Base-by-base conservation (phyloP, 2,888 invertebrate species). In the Mycalesis mineus region DNA sequence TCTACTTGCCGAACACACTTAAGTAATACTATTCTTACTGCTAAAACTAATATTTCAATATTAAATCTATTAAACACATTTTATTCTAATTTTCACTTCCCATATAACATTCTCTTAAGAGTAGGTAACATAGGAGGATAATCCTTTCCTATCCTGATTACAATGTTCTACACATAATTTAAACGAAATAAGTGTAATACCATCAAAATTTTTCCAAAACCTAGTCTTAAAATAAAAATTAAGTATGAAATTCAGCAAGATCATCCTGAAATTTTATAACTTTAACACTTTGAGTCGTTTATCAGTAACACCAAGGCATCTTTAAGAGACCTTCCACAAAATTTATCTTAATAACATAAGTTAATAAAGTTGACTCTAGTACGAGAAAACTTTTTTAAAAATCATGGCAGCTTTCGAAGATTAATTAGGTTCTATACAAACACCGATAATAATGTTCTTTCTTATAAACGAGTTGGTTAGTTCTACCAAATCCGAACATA, bases 361-460 rank as follows among this genome's bases (percentile, higher is more conserved):
- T 72, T 79, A 79, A 78, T 78, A 78, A 68, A 80, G 73, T 71
- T 65, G 70, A 77, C 71, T 80, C 76, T 70, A 65, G 67, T 70
- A 75, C n/a, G 44, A 33, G 22, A 47, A 78, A 77, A 84, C 78
- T 84, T 86, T 86, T 80, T 72, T 70, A 73, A 80, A 73, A 83
- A 81, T 86, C 84, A 85, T 73, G 72, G 68, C 66, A 65, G 68
- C 67, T 57, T 70, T 67, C 62, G 63, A 77, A 80, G 80, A 84
- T 87, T 80, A 85, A 86, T 84, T 78, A 80, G 47, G 15, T 44
- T 44, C 9, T 11, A 13, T 13, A n/a, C 13, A 37, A n/a, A 37
- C n/a, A 5, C 13, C 3, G 37, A 13, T n/a, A 28, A 44, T 13
- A 44, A 28, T n/a, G 2, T n/a, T n/a, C n/a, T n/a, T n/a, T n/a